Evolutionary conservation across 2,888 invertebrate species (phyloP), one percentile per base, ranked within the genome.

Genomic region (Apotomis turbidana): DNA sequence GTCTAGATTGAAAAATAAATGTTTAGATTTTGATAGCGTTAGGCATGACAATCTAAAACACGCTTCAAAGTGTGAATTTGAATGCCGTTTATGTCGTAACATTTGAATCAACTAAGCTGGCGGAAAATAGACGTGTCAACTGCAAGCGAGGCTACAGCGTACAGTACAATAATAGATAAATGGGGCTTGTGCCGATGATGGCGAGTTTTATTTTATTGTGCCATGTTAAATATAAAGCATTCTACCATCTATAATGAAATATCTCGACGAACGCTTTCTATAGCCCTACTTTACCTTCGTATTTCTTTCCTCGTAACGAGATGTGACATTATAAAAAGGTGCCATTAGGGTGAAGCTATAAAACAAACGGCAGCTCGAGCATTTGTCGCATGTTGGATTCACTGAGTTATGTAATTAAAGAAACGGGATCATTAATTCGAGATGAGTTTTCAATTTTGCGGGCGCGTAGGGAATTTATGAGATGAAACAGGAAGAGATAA

Each of bases 281-380:
- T 51, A 70, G 58, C 38, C 13, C 54, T 27, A 57, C 63, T 66
- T 66, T 46, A 71, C 71, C 66, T 71, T 61, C 66, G 60, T 71
- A 55, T 66, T 71, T 63, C 54, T 55, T 54, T n/a, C 12, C 44
- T 55, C 41, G 55, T 66, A 71, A 55, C 60, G 38, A 60, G 60
- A 60, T 54, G 70, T 66, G 70, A 66, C 66, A 71, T 66, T 71
- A 55, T 66, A 54, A 60, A 66, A 60, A 38, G 59, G 36, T 61
- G 46, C 49, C 71, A 67, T 66, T 71, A 60, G 46, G 49, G 54
- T 15, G 66, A 51, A 49, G 59, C 44, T 38, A 52, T 63, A 70
- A 70, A 62, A 63, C 57, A 63, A 63, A 63, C 57, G 52, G 54
- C 44, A 64, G 64, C 52, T 49, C 38, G 71, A 27, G 13, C 67